These are phyloP conservation scores for Paracanthobrama guichenoti DNA, from an alignment of 2,113 vertebrate species.

Conservation along the genomic window DNA sequence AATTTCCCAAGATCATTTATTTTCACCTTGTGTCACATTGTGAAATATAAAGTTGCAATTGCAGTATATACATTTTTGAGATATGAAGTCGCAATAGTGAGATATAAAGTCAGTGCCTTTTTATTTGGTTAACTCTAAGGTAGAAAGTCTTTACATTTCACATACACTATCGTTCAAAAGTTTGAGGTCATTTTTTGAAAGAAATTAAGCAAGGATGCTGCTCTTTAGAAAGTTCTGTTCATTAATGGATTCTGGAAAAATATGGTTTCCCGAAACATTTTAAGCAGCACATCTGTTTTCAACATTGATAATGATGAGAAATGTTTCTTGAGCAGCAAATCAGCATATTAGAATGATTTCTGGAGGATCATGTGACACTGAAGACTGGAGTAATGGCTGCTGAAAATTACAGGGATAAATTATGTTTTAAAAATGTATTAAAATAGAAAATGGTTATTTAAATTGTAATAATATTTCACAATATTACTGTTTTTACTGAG, in stretches of 20 bases:
- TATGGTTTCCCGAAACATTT: too few species aligned
- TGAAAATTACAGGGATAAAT: background rate
- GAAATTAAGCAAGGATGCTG: too few species aligned
- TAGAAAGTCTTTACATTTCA: background rate
- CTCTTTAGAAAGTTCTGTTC: too few species aligned
- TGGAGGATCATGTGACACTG: background rate
- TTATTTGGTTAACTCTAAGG: background rate
- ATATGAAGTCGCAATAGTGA: background rate
- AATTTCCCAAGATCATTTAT: too few species aligned
- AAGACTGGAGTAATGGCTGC: background rate
- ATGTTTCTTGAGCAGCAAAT: background rate
- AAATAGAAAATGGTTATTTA: background rate
- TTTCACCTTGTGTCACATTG: background rate
- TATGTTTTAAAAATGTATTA: background rate
- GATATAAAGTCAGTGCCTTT: background rate
- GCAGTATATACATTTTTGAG: background rate
- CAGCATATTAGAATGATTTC: background rate
- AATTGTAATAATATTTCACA: slow-evolving; percentile 7
- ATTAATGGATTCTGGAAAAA: too few species aligned
- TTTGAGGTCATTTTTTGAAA: background rate
- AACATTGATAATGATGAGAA: too few species aligned
- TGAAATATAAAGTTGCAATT: background rate
- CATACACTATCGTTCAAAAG: background rate
- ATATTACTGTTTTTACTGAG: background rate
- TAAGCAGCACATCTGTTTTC: too few species aligned